A percentile compares a stretch with the other conserved stretches of the same genome.
phyloP scores from a whole-genome alignment of 2,113 vertebrate genomes.

The Ptychochromis oligacanthus region DNA sequence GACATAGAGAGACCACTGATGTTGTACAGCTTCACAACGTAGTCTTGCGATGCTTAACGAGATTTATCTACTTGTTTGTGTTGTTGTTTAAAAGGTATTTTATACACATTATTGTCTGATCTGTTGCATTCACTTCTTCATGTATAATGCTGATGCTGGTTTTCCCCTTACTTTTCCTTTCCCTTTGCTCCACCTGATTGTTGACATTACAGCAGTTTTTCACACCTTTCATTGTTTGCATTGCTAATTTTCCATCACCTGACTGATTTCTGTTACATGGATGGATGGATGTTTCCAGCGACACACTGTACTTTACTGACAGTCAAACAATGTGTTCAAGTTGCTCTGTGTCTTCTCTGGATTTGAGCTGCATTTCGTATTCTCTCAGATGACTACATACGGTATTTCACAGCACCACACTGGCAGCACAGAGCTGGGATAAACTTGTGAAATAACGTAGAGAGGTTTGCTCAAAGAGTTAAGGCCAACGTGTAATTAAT shows the following conservation, averaged over 20 bases:
- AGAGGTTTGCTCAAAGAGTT: slow-evolving; percentile 59
- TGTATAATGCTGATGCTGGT: background rate
- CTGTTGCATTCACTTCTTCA: background rate
- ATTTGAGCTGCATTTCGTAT: slow-evolving; percentile 39
- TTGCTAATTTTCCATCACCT: background rate
- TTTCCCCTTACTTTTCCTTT: background rate
- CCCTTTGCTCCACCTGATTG: background rate
- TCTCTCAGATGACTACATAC: slow-evolving; percentile 32
- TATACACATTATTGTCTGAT: background rate
- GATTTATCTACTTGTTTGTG: background rate
- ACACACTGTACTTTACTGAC: background rate
- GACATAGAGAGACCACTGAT: background rate
- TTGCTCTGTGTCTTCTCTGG: background rate
- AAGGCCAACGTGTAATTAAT: slow-evolving; percentile 76
- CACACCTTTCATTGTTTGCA: background rate
- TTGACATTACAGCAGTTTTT: background rate
- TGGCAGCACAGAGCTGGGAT: slow-evolving; percentile 1
- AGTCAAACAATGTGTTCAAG: slow-evolving; percentile 4
- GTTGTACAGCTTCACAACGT: background rate
- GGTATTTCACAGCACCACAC: background rate
- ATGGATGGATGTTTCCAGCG: slow-evolving; percentile 1
- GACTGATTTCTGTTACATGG: slow-evolving; percentile 20
- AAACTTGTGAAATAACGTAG: slow-evolving; percentile 50
- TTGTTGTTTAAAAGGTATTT: background rate
- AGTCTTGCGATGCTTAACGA: background rate